Base-by-base conservation (phyloP, 2,888 invertebrate genomes). In the Lepidocyrtoides sp. region DNA sequence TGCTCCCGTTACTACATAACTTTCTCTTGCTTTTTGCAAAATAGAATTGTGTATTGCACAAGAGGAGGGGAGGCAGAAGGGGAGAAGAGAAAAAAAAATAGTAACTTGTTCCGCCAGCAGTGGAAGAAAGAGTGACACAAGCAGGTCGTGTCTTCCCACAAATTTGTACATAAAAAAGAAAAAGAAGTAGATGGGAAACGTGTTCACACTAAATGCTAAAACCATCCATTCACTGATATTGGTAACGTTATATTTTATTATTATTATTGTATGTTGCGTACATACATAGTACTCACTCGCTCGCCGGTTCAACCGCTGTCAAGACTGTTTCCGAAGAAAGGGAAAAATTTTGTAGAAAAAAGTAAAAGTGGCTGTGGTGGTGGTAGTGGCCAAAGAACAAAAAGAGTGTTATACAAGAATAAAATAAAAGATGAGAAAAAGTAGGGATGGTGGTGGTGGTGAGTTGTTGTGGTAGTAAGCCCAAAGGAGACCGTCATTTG, bases 81-180 rank as follows among this genome's bases (percentile, higher is more conserved):
- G 66, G 32, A 63, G 29, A 7, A 81, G 51, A 57, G 17, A 20
- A 82, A 36, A 23, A 32, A 83, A 57, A 51, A n/a, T n/a, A n/a
- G n/a, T 8, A 54, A n/a, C 32, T 29, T 57, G 72, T 66, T 66
- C 66, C 66, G 32, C 66, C 36, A 66, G 14, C 23, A 23, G 63
- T 26, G 23, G 41, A 36, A 69, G 17, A 36, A n/a, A 23, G 77
- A 83, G 83, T 83, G 89, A 89, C 89, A 89, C 82, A 83, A 83
- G 89, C 82, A 89, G 89, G 89, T 89, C 89, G 82, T 75, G 89
- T 89, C 89, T 89, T 75, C 72, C 89, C 89, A 89, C 89, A 89
- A 69, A 88, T 66, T 81, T n/a, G 79, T 63, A 79, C 81, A 66
- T 81, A 60, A 57, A 75, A 23, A 41, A 79, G 14, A 44, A 44